Evolutionary conservation across 2,113 vertebrate genomes (phyloP), one percentile per base, ranked within the genome.

Genomic region (Raja brachyura): DNA sequence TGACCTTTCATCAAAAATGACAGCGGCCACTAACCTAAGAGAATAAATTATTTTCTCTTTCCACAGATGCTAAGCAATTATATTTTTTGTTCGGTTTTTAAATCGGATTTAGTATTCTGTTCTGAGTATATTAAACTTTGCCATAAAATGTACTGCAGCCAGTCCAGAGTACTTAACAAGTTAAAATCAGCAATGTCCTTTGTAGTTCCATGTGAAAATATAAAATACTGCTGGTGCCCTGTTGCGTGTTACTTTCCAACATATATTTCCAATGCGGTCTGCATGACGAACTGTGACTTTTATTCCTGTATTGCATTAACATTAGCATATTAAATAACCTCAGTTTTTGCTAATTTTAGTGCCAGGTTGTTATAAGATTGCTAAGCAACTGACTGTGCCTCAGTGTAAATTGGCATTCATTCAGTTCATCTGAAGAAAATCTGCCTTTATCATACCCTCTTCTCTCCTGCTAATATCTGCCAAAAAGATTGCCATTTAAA

Each of bases 271-370:
- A 85, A 56, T 85, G 22, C 11, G 3, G 22, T n/a, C 22, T 61
- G 10, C 54, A 61, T 56, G 54, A 56, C 5, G 81, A 85, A 39
- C 63, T 39, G 28, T 68, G 88, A 90, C 6, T 70, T 90, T 48
- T 33, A 90, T 90, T 70, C 31, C 61, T 39, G 20, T 39, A 68
- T 39, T 90, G 18, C 88, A 16, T 8, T 68, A 70, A 63, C 18
- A n/a, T 88, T 88, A 90, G 88, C 66, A 63, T 63, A 68, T 90
- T 92, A 68, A 90, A 70, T 63, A 66, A 70, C 63, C 61, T 90
- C 88, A 39, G 10, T 39, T 90, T 90, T 90, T 90, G 7, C 31
- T 68, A 70, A 90, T 70, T 31, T 90, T 68, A 90, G 28, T 2
- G 9, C n/a, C 61, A 22, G 14, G 66, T 59, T 70, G 39, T 90